Base-by-base conservation (phyloP, 1,140 invertebrate genomes). In the Platorchestia sp. region DNA sequence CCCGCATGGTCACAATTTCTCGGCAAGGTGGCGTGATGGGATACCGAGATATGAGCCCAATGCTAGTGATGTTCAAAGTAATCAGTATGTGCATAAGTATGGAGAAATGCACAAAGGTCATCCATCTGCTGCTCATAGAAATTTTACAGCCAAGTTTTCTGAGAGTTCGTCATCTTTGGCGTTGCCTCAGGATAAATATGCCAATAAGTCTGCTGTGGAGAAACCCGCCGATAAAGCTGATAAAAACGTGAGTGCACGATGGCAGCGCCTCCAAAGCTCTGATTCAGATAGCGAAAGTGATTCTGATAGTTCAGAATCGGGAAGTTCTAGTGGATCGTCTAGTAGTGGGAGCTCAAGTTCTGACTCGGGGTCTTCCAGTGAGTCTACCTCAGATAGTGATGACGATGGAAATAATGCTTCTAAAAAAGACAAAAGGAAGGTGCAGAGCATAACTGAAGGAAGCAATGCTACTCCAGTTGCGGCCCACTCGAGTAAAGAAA, bases 201-300 rank as follows among this genome's bases (percentile, higher is more conserved):
- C 19, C 0, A 93, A 93, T 93, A 93, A 93, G 44, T 6, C 5
- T 93, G 36, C 40, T 14, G 40, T 40, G 40, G 43, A 42, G 45
- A 93, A 93, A 93, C 43, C 43, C 44, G 14, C 43, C 47, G 91
- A 93, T 5, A 93, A 93, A 93, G 10, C 22, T 7, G 91, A 93
- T 19, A 93, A 44, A 45, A 93, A 93, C 40, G 91, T 93, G 22
- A 93, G 91, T 93, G 91, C 91, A 7, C 43, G 91, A 45, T 93
- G 91, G 91, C 91, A 93, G 44, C 91, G 91, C 0, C 45, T 93
- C 10, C 91, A 93, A 40, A 93, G 91, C 36, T 93, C 91, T 45
- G 91, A 93, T 36, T 93, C 91, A n/a, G 91, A 93, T 0, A 93
- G 91, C 40, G 91, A 93, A 19, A 93, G 91, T 93, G 91, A 93